Evolutionary conservation across 2,797 vertebrate genomes (phyloP).

Genomic region (Eospalax fontanierii): DNA sequence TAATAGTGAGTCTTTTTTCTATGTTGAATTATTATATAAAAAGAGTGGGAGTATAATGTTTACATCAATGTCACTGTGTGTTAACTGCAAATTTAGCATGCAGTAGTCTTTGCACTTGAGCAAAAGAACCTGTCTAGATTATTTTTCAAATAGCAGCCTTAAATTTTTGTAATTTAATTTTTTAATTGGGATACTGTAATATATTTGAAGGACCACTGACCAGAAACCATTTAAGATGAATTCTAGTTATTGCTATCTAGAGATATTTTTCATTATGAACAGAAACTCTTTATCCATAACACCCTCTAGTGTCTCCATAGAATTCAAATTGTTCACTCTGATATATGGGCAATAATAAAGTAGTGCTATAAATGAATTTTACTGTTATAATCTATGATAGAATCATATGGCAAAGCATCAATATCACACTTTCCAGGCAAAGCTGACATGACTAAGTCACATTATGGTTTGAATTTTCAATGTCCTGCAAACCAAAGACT

Average conservation of each 20-base stretch:
- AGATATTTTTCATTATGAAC: slow-evolving; percentile 56
- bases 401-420: background rate
- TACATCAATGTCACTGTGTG: slow-evolving; percentile 9
- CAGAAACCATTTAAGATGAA: slow-evolving; percentile 17
- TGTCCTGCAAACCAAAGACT: background rate
- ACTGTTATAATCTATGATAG: background rate
- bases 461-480: background rate
- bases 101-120: background rate
- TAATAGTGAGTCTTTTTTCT: background rate
- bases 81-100: slow-evolving; percentile 13
- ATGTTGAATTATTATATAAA: slow-evolving; percentile 33
- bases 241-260: slow-evolving; percentile 19
- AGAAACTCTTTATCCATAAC: slow-evolving; percentile 7
- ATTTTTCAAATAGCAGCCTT: slow-evolving; percentile 40
- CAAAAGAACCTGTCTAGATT: slow-evolving; percentile 22
- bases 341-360: slow-evolving; percentile 48
- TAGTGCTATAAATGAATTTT: slow-evolving; percentile 57
- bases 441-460: background rate
- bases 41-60: background rate
- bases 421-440: slow-evolving; percentile 4
- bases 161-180: background rate
- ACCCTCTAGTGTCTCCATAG: background rate
- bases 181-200: background rate
- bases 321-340: slow-evolving; percentile 18
- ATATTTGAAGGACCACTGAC: background rate